Evolutionary conservation across 2,797 vertebrate genomes (phyloP).

Genomic region (Adelosebastes latens): DNA sequence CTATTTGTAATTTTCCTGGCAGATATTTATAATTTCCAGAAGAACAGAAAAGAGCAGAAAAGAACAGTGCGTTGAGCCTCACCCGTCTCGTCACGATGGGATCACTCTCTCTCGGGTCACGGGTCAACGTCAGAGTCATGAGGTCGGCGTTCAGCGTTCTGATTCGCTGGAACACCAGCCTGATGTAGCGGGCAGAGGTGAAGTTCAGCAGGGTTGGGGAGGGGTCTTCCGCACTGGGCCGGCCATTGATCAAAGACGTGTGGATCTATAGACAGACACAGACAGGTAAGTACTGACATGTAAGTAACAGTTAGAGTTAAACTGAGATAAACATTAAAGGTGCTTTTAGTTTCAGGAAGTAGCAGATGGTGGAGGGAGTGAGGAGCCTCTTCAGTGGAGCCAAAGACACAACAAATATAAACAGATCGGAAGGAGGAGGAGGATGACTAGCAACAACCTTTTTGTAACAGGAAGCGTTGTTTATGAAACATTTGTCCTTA

Average conservation of each 20-base stretch:
- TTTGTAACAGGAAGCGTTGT: background rate
- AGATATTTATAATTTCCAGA: background rate
- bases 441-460: background rate
- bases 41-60: background rate
- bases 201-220: constrained; percentile 91
- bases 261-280: constrained; percentile 86
- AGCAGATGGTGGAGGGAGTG: background rate
- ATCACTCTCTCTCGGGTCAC: constrained; percentile 89
- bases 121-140: constrained; percentile 90
- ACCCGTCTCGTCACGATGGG: constrained; percentile 95
- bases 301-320: background rate
- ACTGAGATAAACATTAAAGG: background rate
- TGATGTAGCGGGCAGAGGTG: constrained; percentile 94
- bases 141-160: constrained; percentile 95
- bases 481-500: background rate
- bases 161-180: constrained; percentile 92
- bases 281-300: background rate
- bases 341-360: background rate
- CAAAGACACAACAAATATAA: background rate
- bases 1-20: background rate
- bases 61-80: constrained; percentile 57
- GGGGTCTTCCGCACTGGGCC: constrained; percentile 95
- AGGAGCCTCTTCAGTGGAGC: background rate
- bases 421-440: background rate
- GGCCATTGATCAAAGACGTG: constrained; percentile 94